Conservation (phyloP, 2,113 vertebrate species). For the Apeltes quadracus region DNA sequence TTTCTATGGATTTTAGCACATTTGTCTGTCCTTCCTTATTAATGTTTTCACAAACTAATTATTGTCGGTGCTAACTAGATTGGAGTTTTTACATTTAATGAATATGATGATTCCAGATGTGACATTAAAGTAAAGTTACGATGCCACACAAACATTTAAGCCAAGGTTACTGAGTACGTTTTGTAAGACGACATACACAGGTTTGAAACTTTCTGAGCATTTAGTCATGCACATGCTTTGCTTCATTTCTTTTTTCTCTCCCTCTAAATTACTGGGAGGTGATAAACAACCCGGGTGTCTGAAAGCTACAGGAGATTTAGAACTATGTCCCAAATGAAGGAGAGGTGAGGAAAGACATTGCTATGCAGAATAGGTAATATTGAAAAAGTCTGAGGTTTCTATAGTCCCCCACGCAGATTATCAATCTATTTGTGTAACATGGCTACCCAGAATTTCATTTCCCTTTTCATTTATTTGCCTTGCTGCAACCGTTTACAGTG, state of each 20-base stretch:
- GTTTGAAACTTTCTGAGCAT: conserved; percentile 57
- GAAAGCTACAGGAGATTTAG: conserved; percentile 81
- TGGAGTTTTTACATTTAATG: background rate
- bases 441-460: conserved; percentile 78
- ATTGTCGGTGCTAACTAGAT: conserved; percentile 13
- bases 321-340: conserved; percentile 80
- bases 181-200: background rate
- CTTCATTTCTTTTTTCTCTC: conserved; percentile 59
- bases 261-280: conserved; percentile 77
- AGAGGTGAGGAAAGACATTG: conserved; percentile 82
- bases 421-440: conserved; percentile 82
- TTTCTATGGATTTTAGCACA: conserved; percentile 16
- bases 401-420: conserved; percentile 73
- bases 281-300: conserved; percentile 75
- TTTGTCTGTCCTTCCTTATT: conserved; percentile 10
- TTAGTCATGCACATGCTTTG: conserved; percentile 70
- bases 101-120: conserved; percentile 14
- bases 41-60: conserved; percentile 25
- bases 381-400: conserved; percentile 72
- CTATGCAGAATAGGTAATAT: conserved; percentile 81
- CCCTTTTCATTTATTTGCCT: conserved; percentile 77
- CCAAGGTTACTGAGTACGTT: conserved; percentile 8
- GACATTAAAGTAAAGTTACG: background rate
- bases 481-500: conserved; percentile 70
- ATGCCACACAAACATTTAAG: conserved; percentile 3